phyloP scores from a whole-genome alignment of 1,140 invertebrate species.

The Yoshiicerus persimilis region DNA sequence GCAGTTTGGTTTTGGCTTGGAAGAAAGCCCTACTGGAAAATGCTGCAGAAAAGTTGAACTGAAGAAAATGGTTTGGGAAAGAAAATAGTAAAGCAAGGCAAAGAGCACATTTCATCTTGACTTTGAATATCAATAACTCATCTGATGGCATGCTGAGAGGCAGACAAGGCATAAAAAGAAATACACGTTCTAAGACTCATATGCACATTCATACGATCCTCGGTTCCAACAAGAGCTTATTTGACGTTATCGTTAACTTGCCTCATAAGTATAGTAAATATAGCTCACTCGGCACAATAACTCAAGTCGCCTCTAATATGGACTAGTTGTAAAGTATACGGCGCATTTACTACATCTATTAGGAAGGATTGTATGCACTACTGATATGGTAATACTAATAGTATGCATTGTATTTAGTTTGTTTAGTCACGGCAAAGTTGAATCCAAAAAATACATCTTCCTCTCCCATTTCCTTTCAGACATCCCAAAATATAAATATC shows the following conservation, averaged over 20 bases:
- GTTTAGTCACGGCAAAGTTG: background rate
- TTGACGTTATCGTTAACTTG: background rate
- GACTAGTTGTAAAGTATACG: background rate
- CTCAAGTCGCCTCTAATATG: background rate
- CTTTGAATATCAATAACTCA: slow-evolving; percentile 27
- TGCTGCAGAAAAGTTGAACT: background rate
- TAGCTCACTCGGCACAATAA: background rate
- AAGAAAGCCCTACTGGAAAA: background rate
- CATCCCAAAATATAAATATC: background rate
- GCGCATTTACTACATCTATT: background rate
- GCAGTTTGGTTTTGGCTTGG: background rate
- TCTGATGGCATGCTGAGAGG: slow-evolving; percentile 11
- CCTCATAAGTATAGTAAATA: background rate
- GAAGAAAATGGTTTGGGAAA: too few relatives aligned
- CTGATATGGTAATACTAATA: background rate
- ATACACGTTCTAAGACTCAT: background rate
- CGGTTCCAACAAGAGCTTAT: background rate
- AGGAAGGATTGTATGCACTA: background rate
- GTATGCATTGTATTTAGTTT: background rate
- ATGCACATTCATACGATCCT: background rate
- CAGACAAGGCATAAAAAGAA: slow-evolving; percentile 20
- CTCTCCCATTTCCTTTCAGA: background rate
- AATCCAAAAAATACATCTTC: background rate
- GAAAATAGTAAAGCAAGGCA: slow-evolving; percentile 8
- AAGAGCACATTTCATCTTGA: slow-evolving; percentile 23